Evolutionary conservation across 2,113 vertebrate species (phyloP).

Genomic region (Phylloscopus whistleri): DNA sequence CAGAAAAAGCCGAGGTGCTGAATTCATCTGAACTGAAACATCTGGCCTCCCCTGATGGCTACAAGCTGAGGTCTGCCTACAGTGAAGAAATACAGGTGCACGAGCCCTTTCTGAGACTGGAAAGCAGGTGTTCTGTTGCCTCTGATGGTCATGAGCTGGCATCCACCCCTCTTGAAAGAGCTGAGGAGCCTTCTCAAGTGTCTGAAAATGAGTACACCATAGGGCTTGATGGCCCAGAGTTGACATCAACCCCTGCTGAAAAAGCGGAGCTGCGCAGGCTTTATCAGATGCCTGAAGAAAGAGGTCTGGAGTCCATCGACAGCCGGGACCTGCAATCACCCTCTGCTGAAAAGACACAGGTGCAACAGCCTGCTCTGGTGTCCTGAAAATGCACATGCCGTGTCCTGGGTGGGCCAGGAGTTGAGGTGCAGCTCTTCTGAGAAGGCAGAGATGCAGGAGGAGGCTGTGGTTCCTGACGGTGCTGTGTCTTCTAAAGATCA

Average conservation of each 20-base stretch:
- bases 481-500: conserved; percentile 34
- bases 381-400: conserved; percentile 52
- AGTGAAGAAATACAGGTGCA: neutral
- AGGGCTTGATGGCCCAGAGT: conserved; percentile 48
- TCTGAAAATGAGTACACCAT: neutral
- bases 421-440: conserved; percentile 17
- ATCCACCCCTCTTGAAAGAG: neutral
- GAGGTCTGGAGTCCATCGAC: neutral
- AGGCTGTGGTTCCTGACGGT: neutral
- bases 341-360: neutral
- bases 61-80: neutral
- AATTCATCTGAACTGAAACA: conserved; percentile 60
- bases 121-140: conserved; percentile 33
- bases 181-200: neutral
- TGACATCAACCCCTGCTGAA: conserved; percentile 41
- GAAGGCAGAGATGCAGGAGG: neutral
- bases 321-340: neutral
- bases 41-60: conserved; percentile 43
- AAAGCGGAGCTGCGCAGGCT: neutral
- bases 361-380: conserved; percentile 24
- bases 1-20: neutral
- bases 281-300: neutral
- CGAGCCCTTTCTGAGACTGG: conserved; percentile 29
- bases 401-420: conserved; percentile 56
- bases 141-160: conserved; percentile 19